Base-by-base conservation (phyloP, 2,113 vertebrate genomes). In the Copsychus sechellarum region DNA sequence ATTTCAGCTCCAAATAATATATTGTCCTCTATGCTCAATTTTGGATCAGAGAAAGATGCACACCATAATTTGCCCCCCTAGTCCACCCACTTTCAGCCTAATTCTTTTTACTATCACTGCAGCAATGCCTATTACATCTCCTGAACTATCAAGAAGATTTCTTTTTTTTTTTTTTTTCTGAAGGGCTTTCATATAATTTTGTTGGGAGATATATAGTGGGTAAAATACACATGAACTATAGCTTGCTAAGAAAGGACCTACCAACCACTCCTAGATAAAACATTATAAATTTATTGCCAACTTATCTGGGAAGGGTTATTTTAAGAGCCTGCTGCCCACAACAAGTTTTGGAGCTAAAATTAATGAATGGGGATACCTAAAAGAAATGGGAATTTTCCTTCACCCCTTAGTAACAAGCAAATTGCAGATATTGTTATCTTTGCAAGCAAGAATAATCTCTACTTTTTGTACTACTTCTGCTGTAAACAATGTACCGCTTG, bases 401-500 rank as follows among this genome's bases (percentile, higher is more conserved):
- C 93, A 92, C 86, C 96, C 93, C 62, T 83, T 88, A 97, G 97
- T 97, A 97, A 50, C 66, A 79, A 93, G 58, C 56, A 94, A 95
- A 97, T 97, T 97, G 96, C 90, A 97, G 96, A 87, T 97, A 95
- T 93, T 96, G 95, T 95, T 97, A 95, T 97, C 76, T 80, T 74
- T 88, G 95, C 96, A 94, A 97, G 92, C 95, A 96, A 97, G 97
- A 98, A 97, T 97, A 97, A 97, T 97, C 91, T 96, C 97, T 91
- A 73, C 70, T 94, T 97, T 96, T 96, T 93, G 88, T 95, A 91
- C 77, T 92, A 90, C 88, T 97, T 97, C 94, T 90, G 96, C 88
- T 94, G 97, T 98, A 98, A 98, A 98, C 98, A 97, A 97, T 89
- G 94, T 95, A 93, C 96, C 17, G 17, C 97, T 97, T 95, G 97